Evolutionary conservation across 1,140 invertebrate genomes (phyloP), one percentile per base, ranked within the genome.

Genomic region (Drosophila watanabei): DNA sequence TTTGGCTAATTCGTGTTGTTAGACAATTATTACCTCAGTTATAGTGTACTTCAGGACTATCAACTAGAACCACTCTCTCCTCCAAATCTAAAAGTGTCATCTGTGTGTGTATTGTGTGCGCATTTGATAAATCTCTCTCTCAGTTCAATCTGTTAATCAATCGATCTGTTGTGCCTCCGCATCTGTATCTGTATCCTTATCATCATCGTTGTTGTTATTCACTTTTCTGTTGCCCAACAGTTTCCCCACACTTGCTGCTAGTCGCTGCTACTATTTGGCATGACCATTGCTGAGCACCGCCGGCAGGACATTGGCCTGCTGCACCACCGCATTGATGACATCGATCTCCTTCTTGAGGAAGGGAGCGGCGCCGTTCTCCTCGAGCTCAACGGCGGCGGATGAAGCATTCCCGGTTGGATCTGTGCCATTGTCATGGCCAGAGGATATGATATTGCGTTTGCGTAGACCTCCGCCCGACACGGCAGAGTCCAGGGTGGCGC

Each of bases 311-410:
- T 92, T 91, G 11, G 86, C 80, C 62, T 93, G 91, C 60, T 93
- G 91, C 33, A 93, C 92, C 46, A 92, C 92, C 33, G 92, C 89
- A 79, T 93, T 93, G 16, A 93, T 91, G 8, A 90, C 93, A 59
- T 93, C 92, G 20, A 93, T 93, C 68, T 93, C 93, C 60, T 93
- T 93, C 43, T 92, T 93, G 3, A 93, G 41, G 43, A 93, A 93
- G 0, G 45, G 45, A 24, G 85, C 91, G 9, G 79, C 72, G 45
- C 85, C 79, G 7, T 82, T 78, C 13, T 92, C 84, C 64, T 79
- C 83, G 8, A 43, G 33, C 5, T 57, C 43, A 43, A 14, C 48
- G 46, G 4, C 48, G 9, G 43, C 13, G 45, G 18, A 16, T 39
- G 46, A n/a, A 37, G 54, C 37, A 32, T 18, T 68, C 16, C 59